These are phyloP conservation scores for Esox niger DNA, from an alignment of 2,113 vertebrate genomes.

Conservation along the genomic window DNA sequence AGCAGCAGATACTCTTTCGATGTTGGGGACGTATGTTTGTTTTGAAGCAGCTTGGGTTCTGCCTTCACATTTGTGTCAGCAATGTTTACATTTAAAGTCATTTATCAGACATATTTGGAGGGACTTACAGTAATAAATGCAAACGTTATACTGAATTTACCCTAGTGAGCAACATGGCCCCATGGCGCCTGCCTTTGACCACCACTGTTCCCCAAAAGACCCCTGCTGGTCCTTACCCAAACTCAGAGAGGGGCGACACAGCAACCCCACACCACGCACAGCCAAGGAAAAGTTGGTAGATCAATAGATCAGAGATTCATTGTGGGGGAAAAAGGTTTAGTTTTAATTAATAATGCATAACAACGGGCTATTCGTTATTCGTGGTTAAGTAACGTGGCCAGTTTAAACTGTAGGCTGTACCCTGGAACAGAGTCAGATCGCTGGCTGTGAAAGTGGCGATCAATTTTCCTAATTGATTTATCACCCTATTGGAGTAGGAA, in stretches of 20 bases:
- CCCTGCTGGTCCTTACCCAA: neutral
- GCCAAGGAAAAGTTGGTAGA: too few species aligned
- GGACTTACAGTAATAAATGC: too few species aligned
- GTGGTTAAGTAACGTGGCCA: slow-evolving; percentile 3
- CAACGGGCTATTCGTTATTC: neutral
- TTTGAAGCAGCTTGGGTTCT: slow-evolving; percentile 17
- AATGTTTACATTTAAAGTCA: too few species aligned
- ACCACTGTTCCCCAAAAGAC: neutral
- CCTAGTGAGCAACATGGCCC: too few species aligned
- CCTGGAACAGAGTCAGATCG: slow-evolving; percentile 16
- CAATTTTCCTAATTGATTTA: slow-evolving; percentile 45
- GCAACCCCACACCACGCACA: neutral
- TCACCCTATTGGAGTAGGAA: slow-evolving; percentile 18
- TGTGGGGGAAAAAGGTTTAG: too few species aligned
- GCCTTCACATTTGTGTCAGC: too few species aligned
- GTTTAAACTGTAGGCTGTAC: neutral
- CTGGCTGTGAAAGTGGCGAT: slow-evolving; percentile 15
- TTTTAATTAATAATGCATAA: neutral
- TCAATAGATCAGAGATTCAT: too few species aligned
- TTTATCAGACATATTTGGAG: too few species aligned
- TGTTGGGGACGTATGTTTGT: slow-evolving; percentile 23
- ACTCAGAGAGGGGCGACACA: neutral
- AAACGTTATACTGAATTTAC: too few species aligned
- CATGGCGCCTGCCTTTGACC: too few species aligned
- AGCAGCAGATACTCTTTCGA: too few species aligned